Percentiles rank a stretch among this genome's conserved stretches.
Conservation (phyloP, 2,113 vertebrate genomes). For the Solenodon paradoxus region DNA sequence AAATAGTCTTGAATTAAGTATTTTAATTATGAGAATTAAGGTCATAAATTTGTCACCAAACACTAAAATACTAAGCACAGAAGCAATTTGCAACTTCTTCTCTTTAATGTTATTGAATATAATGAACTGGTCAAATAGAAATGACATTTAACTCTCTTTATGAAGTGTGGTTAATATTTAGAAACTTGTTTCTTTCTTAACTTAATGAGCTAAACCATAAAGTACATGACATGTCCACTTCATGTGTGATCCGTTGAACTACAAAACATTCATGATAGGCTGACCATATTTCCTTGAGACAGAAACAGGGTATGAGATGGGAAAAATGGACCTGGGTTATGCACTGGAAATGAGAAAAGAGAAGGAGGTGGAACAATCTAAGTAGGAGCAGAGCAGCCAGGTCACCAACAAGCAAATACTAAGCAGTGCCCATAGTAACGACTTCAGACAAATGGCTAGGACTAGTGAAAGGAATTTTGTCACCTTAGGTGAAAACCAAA, state of each 20-base stretch:
- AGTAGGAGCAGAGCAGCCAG: no score
- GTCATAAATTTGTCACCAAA: conserved; percentile 25
- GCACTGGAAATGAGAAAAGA: no score
- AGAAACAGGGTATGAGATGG: no score
- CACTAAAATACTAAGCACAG: conserved; percentile 8
- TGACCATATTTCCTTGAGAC: no score
- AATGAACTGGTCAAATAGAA: conserved; percentile 49
- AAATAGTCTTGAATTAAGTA: conserved; percentile 67
- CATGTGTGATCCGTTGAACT: background rate
- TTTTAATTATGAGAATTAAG: conserved; percentile 61
- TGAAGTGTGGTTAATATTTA: conserved; percentile 51
- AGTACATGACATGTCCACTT: background rate
- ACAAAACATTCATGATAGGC: no score
- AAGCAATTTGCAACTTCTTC: conserved; percentile 46
- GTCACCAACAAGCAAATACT: no score
- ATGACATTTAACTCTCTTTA: conserved; percentile 63
- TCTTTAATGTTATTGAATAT: conserved; percentile 54
- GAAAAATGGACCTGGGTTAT: no score
- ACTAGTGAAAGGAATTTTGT: no score
- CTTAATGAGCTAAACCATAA: background rate
- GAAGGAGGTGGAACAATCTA: no score
- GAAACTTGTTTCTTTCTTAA: conserved; percentile 20
- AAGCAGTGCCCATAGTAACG: no score
- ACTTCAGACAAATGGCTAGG: no score
- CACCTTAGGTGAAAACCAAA: no score